Base-by-base conservation (phyloP, 2,113 vertebrate genomes). In the Acinonyx jubatus region DNA sequence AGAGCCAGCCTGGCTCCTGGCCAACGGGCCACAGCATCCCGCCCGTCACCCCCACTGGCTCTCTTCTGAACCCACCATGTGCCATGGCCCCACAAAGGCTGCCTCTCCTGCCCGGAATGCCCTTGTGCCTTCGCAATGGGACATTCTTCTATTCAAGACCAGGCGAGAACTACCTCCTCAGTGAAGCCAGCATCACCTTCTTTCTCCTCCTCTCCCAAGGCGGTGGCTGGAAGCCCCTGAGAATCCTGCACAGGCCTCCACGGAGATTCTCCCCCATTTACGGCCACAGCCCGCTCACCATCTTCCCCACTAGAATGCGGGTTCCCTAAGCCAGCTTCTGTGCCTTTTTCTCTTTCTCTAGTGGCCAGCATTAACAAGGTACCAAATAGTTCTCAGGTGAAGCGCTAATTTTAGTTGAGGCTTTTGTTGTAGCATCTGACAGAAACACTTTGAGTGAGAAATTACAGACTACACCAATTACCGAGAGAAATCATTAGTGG, bases 401-500 rank as follows among this genome's bases (percentile, higher is more conserved):
- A 89, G 85, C 19, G n/a, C 29, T 41, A 27, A 82, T 65, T 66
- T 55, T 50, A 48, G 5, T n/a, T 50, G 71, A 71, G 25, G 41
- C 33, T 88, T 57, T 50, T 27, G 41, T 31, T 61, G 38, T 36
- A 45, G 23, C 6, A 68, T 14, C 4, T 7, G 87, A 81, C 33
- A 91, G 81, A 71, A 69, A 52, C 36, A 80, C 1, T 81, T 5
- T 38, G 36, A 57, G 83, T 73, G 31, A 94, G 73, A 86, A 97
- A 31, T 25, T 84, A 96, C 9, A 89, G 48, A 91, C 1, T 15
- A 16, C 97, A 65, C 82, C 85, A 66, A 33, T 86, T 36, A 21
- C 29, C 57, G 36, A 69, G 33, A 61, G 2, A 76, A 41, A 69
- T 52, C 50, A 91, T 12, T n/a, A 76, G 23, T 41, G 63, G 48